These are phyloP conservation scores for Allolobophora icterica DNA, from an alignment of 2,888 invertebrate genomes.

Conservation along the genomic window DNA sequence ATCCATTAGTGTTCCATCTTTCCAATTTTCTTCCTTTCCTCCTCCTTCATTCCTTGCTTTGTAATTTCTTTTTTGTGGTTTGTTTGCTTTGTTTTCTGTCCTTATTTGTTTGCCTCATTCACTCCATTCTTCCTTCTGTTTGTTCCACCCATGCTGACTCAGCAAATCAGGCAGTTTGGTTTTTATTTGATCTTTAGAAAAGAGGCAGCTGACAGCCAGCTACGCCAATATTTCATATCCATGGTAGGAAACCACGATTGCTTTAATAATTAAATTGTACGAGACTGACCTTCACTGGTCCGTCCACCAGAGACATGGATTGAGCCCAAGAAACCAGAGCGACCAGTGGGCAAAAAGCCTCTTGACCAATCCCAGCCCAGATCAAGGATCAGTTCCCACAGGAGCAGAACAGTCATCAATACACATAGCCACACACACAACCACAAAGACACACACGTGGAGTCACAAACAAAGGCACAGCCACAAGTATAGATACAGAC, in stretches of 20 bases:
- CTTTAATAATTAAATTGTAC: neutral
- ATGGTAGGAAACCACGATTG: neutral
- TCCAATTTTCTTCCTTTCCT: no score
- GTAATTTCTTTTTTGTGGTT: no score
- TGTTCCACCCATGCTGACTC: neutral
- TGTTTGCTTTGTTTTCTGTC: no score
- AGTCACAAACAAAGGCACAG: no score
- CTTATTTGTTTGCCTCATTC: no score
- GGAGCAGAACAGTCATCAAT: neutral
- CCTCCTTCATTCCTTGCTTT: no score
- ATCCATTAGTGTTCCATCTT: no score
- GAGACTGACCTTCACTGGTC: neutral
- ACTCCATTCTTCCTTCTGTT: neutral
- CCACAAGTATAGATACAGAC: no score
- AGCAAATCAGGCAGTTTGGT: no score
- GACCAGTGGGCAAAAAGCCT: neutral
- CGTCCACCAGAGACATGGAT: neutral
- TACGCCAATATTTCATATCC: neutral
- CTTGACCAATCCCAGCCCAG: neutral
- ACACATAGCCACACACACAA: neutral
- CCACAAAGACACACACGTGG: no score
- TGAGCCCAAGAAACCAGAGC: neutral
- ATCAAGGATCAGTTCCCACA: neutral
- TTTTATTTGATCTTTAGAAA: neutral
- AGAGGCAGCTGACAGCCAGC: neutral